Evolutionary conservation across 2,797 vertebrate species (phyloP), one percentile per base, ranked within the genome.

Genomic region (Acridotheres tristis): DNA sequence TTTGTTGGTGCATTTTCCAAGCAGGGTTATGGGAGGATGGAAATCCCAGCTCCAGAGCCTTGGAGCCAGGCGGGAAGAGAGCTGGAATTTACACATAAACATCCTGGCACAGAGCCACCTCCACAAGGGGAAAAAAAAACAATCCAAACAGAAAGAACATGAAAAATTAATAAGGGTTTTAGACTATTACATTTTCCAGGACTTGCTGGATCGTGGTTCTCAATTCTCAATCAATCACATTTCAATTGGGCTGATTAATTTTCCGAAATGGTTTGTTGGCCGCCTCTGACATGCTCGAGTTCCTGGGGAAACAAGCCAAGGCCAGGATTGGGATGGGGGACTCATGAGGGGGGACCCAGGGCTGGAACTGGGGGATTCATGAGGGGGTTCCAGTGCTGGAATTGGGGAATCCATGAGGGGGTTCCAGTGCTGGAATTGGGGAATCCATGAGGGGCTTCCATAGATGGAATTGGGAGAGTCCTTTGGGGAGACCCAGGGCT

Each of bases 91-190:
- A 45, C 67, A 43, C 40, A 34, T 18, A 47, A 74, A 77, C 32
- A 57, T 51, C 59, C 47, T 88, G 91, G 94, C 94, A 85, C 0
- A 0, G 29, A 89, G 88, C 92, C 94, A 83, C 48, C 61, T 58
- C n/a, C 10, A 18, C 32, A 18, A 82, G 43, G 43, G 36, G 27
- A 2, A 2, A 11, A 19, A 36, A 71, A 32, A n/a, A 40, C n/a
- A 42, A 85, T 73, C 75, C 71, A 85, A 67, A 17, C 50, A 74
- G 78, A 90, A 69, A 71, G 83, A 89, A 85, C 87, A 92, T 94
- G 92, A 90, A 96, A 96, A 96, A 94, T 95, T 89, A 96, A 89
- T 92, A 80, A 65, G 36, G 26, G 68, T 85, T 92, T 96, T 88
- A 92, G 90, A 91, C 68, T 65, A 90, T 93, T 95, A 88, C 81